These are phyloP conservation scores for Listrodromus nycthemerus DNA, from an alignment of 2,888 invertebrate species.

Conservation along the genomic window DNA sequence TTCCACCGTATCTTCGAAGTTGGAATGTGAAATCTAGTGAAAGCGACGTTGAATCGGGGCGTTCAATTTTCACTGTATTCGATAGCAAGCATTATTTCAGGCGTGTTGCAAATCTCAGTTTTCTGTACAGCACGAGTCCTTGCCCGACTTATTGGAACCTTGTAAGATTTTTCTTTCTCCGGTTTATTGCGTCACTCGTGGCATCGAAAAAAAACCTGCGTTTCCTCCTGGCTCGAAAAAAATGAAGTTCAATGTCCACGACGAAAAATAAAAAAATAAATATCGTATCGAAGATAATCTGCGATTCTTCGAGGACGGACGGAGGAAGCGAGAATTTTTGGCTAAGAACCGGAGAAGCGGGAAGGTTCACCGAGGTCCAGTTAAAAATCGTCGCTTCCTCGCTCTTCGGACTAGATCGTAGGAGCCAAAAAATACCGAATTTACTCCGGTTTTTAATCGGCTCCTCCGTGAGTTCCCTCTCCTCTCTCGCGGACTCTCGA, in stretches of 20 bases:
- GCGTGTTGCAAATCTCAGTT: background rate
- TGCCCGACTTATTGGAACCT: background rate
- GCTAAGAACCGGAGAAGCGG: slow-evolving; percentile 14
- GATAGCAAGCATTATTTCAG: background rate
- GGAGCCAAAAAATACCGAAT: slow-evolving; percentile 13
- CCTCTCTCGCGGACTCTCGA: slow-evolving; percentile 32
- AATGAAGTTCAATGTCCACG: background rate
- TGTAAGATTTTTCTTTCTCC: background rate
- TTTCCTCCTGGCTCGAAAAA: background rate
- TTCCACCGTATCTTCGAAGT: background rate
- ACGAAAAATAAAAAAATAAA: background rate
- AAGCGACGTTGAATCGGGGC: background rate
- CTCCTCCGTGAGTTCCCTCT: slow-evolving; percentile 1
- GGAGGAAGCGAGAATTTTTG: background rate
- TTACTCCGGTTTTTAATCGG: slow-evolving; percentile 24
- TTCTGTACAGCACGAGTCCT: background rate
- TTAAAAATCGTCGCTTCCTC: slow-evolving; percentile 38
- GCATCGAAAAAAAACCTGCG: background rate
- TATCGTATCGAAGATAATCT: background rate
- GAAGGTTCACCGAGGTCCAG: background rate
- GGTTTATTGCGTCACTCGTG: background rate
- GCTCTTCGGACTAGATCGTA: background rate
- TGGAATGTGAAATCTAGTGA: slow-evolving; percentile 12
- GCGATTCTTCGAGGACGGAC: background rate
- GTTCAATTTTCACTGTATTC: background rate